phyloP scores from a whole-genome alignment of 2,113 vertebrate species.

The Hypocryptadius cinnamomeus region DNA sequence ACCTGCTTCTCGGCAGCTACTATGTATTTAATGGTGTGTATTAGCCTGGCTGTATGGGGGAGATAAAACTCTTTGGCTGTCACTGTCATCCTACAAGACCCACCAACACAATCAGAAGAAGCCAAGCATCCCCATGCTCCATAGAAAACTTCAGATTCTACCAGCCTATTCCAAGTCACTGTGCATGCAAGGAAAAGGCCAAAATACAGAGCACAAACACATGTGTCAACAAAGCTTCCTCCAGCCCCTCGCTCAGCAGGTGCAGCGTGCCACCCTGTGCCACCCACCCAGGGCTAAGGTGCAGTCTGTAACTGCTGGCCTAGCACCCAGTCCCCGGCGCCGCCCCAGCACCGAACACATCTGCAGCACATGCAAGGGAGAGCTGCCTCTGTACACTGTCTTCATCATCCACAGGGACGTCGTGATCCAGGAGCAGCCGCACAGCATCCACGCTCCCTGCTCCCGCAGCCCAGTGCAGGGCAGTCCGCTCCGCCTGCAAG shows the following conservation, averaged over 20 bases:
- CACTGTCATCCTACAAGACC: neutral
- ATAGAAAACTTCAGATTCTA: neutral
- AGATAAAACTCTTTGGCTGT: neutral
- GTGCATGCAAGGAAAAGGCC: neutral
- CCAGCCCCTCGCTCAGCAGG: neutral
- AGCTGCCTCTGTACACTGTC: constrained; percentile 70
- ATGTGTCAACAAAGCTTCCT: neutral
- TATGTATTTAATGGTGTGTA: neutral
- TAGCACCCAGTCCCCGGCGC: fast-evolving
- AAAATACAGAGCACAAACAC: neutral
- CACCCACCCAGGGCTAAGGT: neutral
- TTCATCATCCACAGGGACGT: constrained; percentile 72
- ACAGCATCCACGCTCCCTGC: constrained; percentile 78
- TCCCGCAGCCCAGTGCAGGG: constrained; percentile 86
- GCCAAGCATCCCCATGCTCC: neutral
- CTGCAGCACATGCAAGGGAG: neutral
- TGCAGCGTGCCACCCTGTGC: neutral
- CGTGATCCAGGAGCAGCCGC: constrained; percentile 76
- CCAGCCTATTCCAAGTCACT: neutral
- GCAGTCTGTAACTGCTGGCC: neutral
- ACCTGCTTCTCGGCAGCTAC: neutral
- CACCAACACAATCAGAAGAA: neutral
- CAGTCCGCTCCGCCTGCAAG: constrained; percentile 76
- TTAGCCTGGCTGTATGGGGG: neutral
- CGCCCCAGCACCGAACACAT: neutral